These are phyloP conservation scores for Gallinago media DNA, from an alignment of 2,113 vertebrate genomes.

Conservation along the genomic window DNA sequence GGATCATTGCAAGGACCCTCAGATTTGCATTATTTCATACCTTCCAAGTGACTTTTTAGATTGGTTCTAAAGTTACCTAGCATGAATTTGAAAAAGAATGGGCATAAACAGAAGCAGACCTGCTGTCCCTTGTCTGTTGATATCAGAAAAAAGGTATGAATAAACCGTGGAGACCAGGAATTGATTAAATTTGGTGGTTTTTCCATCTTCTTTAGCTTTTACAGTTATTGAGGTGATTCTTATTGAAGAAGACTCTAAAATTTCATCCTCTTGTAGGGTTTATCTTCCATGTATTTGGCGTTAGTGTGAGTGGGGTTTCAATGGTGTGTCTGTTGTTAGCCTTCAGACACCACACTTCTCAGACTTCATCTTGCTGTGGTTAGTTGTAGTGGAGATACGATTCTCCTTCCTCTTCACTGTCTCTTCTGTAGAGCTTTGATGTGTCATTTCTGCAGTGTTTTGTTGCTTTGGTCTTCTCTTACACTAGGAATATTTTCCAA, in stretches of 20 bases:
- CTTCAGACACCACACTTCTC: background rate
- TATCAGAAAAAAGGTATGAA: background rate
- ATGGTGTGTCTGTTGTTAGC: background rate
- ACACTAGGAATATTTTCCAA: background rate
- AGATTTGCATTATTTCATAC: background rate
- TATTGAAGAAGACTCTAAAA: background rate
- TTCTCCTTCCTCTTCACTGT: background rate
- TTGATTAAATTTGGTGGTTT: background rate
- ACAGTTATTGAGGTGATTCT: background rate
- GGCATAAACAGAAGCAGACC: background rate
- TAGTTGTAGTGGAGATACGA: background rate
- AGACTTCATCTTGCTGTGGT: background rate
- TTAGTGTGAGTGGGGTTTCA: background rate
- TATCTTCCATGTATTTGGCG: background rate
- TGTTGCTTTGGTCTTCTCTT: background rate
- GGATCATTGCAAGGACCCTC: background rate
- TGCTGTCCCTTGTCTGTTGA: background rate
- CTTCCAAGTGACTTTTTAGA: background rate
- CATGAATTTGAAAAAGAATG: background rate
- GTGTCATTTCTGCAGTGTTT: background rate
- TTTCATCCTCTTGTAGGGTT: background rate
- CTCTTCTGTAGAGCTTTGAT: background rate
- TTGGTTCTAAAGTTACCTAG: background rate
- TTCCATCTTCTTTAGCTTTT: background rate
- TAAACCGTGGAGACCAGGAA: background rate